These are phyloP conservation scores for Perithous albicinctus DNA, from an alignment of 2,888 invertebrate genomes.

Conservation along the genomic window DNA sequence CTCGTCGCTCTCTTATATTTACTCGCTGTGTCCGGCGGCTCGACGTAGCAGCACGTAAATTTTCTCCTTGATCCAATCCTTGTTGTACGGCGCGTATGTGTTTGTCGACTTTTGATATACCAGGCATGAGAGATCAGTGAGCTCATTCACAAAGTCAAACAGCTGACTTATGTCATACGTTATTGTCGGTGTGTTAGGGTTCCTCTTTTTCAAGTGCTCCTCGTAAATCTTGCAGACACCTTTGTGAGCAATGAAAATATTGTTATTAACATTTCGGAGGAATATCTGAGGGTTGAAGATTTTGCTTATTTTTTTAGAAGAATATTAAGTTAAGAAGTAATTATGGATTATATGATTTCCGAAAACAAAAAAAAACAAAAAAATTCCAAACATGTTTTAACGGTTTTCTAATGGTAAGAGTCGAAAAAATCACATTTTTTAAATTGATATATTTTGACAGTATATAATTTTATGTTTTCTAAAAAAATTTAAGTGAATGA, in stretches of 20 bases:
- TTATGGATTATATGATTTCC: no score
- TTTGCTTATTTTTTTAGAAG: neutral
- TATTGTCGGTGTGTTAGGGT: constrained; percentile 98
- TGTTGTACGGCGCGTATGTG: constrained; percentile 99
- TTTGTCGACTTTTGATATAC: constrained; percentile 98
- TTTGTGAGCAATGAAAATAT: constrained; percentile 74
- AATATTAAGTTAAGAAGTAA: neutral
- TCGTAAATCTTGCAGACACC: constrained; percentile 99
- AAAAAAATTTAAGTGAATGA: no score
- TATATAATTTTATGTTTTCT: no score
- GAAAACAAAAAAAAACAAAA: no score
- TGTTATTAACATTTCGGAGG: neutral
- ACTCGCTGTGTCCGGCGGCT: constrained; percentile 89
- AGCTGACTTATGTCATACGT: constrained; percentile 99
- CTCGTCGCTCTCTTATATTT: constrained; percentile 62
- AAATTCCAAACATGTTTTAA: no score
- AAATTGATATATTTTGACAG: no score
- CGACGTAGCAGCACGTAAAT: constrained; percentile 97
- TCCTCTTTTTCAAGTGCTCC: constrained; percentile 97
- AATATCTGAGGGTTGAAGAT: neutral
- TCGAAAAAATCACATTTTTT: no score
- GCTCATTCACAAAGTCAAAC: constrained; percentile 98
- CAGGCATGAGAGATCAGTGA: constrained; percentile 97
- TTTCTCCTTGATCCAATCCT: constrained; percentile 99
- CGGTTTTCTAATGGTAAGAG: no score